Conservation (phyloP, 2,888 invertebrate species). For the Yponomeuta malinellus region DNA sequence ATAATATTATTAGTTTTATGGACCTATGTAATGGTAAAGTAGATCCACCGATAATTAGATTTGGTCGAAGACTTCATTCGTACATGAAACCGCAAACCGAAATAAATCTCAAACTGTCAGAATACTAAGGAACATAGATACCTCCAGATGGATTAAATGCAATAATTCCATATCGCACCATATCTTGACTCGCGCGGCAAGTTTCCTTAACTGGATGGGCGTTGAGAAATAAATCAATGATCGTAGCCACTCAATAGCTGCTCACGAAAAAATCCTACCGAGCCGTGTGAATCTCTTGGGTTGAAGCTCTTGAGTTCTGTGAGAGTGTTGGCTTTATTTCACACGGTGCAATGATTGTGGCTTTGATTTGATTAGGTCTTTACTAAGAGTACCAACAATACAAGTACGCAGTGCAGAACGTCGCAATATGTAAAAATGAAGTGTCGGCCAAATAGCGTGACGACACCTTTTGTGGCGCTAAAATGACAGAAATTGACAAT, state of each 20-base stretch:
- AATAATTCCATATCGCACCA: constrained; percentile 63
- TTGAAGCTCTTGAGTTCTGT: constrained; percentile 48
- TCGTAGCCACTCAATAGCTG: constrained; percentile 38
- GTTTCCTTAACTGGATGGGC: constrained; percentile 67
- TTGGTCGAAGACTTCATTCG: too few species aligned
- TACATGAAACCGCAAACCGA: too few species aligned
- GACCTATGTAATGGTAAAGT: too few species aligned
- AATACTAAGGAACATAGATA: neutral
- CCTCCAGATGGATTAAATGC: constrained; percentile 1
- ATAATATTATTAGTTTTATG: too few species aligned
- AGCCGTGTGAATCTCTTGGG: constrained; percentile 62
- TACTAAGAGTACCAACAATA: neutral
- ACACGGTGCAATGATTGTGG: neutral
- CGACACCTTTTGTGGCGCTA: too few species aligned
- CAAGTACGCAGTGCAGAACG: too few species aligned
- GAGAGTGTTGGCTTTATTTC: constrained; percentile 45
- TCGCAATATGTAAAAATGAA: too few species aligned
- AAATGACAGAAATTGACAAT: too few species aligned
- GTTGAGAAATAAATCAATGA: constrained; percentile 71
- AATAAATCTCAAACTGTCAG: neutral
- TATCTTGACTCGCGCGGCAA: constrained; percentile 56
- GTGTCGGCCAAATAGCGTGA: too few species aligned
- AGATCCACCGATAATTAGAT: too few species aligned
- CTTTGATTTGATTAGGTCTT: neutral
- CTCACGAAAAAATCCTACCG: constrained; percentile 47